phyloP scores from a whole-genome alignment of 2,888 invertebrate species.

The Lasioglossum villosulum region DNA sequence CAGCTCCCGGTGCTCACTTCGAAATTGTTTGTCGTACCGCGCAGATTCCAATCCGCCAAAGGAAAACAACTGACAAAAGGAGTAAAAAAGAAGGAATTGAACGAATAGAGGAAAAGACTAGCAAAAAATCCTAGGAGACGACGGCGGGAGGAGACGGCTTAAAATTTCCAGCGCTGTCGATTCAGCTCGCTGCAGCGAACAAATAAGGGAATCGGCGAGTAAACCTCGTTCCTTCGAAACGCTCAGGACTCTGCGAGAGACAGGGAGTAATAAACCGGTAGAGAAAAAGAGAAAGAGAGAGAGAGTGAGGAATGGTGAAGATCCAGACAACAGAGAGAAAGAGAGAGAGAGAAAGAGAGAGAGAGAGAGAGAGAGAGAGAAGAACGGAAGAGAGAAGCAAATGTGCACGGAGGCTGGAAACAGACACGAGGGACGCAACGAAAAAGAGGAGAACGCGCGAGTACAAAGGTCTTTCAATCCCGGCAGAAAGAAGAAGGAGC shows the following conservation, averaged over 20 bases:
- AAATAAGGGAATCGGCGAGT: constrained; percentile 12
- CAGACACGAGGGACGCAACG: not conserved
- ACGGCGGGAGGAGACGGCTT: not conserved
- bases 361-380: no score
- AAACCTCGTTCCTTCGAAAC: not conserved
- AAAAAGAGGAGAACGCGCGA: constrained; percentile 7
- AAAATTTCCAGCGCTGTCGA: constrained; percentile 3
- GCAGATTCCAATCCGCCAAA: not conserved
- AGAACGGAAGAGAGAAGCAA: not conserved
- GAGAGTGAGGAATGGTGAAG: not conserved
- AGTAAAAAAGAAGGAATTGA: not conserved
- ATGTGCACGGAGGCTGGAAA: constrained; percentile 20
- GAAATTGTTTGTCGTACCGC: not conserved
- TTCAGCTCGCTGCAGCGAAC: not conserved
- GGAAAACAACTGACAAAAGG: not conserved
- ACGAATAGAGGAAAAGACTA: not conserved
- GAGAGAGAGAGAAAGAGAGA: no score
- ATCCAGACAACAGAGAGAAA: not conserved
- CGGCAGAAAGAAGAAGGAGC: constrained; percentile 28
- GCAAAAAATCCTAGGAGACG: not conserved
- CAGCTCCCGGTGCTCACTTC: not conserved
- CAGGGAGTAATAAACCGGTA: not conserved
- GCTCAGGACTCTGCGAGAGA: not conserved
- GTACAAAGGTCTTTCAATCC: constrained; percentile 22
- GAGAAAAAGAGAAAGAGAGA: not conserved